Evolutionary conservation across 2,888 invertebrate genomes (phyloP).

Genomic region (Agapostemon virescens): DNA sequence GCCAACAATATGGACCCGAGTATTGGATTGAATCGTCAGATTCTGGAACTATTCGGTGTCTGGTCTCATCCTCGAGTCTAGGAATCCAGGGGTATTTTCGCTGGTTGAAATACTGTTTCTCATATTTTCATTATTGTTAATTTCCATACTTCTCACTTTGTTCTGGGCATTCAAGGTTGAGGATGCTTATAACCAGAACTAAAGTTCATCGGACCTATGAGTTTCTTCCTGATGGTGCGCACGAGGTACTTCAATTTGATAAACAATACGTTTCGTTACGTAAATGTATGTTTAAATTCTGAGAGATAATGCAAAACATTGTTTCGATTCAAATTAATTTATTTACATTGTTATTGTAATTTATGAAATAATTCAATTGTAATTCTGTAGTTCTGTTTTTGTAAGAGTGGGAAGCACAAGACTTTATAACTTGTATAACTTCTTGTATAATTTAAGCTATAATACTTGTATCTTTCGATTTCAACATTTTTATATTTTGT

Average conservation of each 20-base stretch:
- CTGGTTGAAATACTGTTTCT: background rate
- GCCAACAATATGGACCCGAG: slow-evolving; percentile 53
- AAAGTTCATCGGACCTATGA: slow-evolving; percentile 68
- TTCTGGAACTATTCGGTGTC: slow-evolving; percentile 61
- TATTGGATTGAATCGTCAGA: slow-evolving; percentile 60
- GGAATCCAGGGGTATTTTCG: background rate
- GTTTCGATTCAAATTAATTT: no score
- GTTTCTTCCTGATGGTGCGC: slow-evolving; percentile 68
- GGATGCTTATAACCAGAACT: slow-evolving; percentile 51
- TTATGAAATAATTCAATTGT: no score
- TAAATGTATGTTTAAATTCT: no score
- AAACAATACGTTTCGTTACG: no score
- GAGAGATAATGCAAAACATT: no score
- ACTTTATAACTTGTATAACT: no score
- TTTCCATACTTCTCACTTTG: slow-evolving; percentile 62
- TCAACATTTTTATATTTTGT: slow-evolving; percentile 75
- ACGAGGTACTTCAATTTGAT: slow-evolving; percentile 66
- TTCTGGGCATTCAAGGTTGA: slow-evolving; percentile 62
- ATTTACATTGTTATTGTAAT: no score
- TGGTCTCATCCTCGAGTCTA: slow-evolving; percentile 58
- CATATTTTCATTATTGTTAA: slow-evolving; percentile 61
- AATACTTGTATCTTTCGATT: slow-evolving; percentile 70
- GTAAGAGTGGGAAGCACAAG: slow-evolving; percentile 70
- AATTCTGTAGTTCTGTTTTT: slow-evolving; percentile 13
- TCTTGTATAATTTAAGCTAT: slow-evolving; percentile 67